These are phyloP conservation scores for Apodemia zela DNA, from an alignment of 2,888 invertebrate species.

Conservation along the genomic window DNA sequence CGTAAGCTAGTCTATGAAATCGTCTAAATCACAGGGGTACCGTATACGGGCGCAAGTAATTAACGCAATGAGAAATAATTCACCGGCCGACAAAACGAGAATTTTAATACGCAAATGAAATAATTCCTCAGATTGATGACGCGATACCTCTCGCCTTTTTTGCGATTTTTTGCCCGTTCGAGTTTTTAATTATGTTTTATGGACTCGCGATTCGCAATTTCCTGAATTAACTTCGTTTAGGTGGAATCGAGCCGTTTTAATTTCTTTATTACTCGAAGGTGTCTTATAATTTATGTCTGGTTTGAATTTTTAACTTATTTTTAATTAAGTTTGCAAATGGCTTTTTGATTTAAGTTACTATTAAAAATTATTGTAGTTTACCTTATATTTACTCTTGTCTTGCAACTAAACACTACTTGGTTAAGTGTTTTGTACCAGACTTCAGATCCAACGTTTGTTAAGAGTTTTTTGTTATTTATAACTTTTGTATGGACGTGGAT, in stretches of 20 bases:
- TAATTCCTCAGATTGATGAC: slow-evolving; percentile 78
- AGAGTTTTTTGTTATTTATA: too few relatives aligned
- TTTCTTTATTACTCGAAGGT: slow-evolving; percentile 35
- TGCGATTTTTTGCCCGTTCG: slow-evolving; percentile 56
- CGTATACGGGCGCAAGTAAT: slow-evolving; percentile 60
- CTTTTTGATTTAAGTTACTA: neutral
- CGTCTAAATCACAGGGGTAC: slow-evolving; percentile 57
- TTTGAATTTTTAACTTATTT: slow-evolving; percentile 23
- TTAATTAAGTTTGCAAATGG: slow-evolving; percentile 17
- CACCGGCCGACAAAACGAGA: slow-evolving; percentile 74
- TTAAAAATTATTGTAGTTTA: too few relatives aligned
- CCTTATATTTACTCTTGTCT: too few relatives aligned
- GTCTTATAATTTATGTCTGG: slow-evolving; percentile 25
- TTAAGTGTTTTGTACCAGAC: too few relatives aligned
- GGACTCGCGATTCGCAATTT: slow-evolving; percentile 73
- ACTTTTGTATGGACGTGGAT: too few relatives aligned
- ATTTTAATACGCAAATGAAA: slow-evolving; percentile 79
- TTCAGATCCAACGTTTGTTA: too few relatives aligned
- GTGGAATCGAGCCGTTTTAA: slow-evolving; percentile 40
- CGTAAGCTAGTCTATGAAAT: slow-evolving; percentile 30
- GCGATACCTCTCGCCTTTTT: slow-evolving; percentile 59
- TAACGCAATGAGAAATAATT: slow-evolving; percentile 71
- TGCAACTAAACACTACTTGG: too few relatives aligned
- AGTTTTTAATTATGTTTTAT: slow-evolving; percentile 79
- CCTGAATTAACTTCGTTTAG: slow-evolving; percentile 66